Conservation (phyloP, 2,888 invertebrate species). For the Priapulus caudatus region DNA sequence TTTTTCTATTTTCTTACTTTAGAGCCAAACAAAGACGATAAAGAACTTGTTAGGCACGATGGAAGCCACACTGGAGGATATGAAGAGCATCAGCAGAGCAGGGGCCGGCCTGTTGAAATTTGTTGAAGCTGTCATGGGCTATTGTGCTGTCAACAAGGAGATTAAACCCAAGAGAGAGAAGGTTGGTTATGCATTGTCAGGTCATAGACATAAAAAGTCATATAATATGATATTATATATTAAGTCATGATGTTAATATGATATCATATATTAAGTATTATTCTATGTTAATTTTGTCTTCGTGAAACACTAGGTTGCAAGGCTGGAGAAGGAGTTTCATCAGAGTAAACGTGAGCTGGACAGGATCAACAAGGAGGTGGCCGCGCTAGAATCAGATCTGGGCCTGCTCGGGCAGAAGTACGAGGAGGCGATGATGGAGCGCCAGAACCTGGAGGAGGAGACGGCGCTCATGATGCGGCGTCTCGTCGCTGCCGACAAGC, state of each 20-base stretch:
- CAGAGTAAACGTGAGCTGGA: slow-evolving; percentile 49
- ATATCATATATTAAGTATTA: neutral
- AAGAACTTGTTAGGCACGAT: slow-evolving; percentile 24
- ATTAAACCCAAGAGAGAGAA: slow-evolving; percentile 54
- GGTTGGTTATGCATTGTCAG: slow-evolving; percentile 27
- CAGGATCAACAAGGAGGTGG: slow-evolving; percentile 60
- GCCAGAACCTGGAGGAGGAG: slow-evolving; percentile 61
- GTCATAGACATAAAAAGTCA: slow-evolving; percentile 11
- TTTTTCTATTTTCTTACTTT: too few species aligned
- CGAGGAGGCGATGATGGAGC: slow-evolving; percentile 56
- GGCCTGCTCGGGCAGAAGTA: slow-evolving; percentile 58
- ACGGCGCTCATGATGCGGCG: slow-evolving; percentile 67
- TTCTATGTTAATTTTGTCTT: too few species aligned
- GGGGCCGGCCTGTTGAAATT: slow-evolving; percentile 73
- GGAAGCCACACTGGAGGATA: slow-evolving; percentile 52
- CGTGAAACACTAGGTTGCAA: slow-evolving; percentile 55
- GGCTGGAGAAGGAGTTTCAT: slow-evolving; percentile 56
- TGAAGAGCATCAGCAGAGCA: slow-evolving; percentile 69
- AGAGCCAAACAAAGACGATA: neutral
- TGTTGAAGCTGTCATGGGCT: slow-evolving; percentile 73
- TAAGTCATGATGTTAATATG: neutral
- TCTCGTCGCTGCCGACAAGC: slow-evolving; percentile 69
- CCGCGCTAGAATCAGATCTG: slow-evolving; percentile 56
- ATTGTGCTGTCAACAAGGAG: slow-evolving; percentile 72
- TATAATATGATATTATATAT: slow-evolving; percentile 2